Evolutionary conservation across 2,888 invertebrate genomes (phyloP), one percentile per base, ranked within the genome.

Genomic region (Taenaris catops): DNA sequence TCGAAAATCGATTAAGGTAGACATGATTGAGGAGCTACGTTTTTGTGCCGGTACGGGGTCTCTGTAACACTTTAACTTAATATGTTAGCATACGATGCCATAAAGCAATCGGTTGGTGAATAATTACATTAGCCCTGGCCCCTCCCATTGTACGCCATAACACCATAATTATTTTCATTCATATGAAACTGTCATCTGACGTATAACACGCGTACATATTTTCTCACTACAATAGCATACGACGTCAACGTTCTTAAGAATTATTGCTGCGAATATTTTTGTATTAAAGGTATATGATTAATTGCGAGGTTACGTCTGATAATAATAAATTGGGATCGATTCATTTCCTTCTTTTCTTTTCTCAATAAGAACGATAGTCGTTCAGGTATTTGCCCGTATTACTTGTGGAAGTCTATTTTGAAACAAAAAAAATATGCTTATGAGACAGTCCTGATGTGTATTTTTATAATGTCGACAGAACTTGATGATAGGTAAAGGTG

Each of bases 1-100:
- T 74, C 66, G 67, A 72, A 81, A 78, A 78, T 79, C 79, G 78
- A 80, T 80, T 79, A 79, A 69, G 69, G 58, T 46, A 62, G 72
- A 73, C 74, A 76, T 79, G 76, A 80, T 79, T 74, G 72, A 80
- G 68, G 64, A 63, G 55, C 46, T 44, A 38, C 49, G 60, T 65
- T 69, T 66, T 70, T 71, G 65, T 64, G 49, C 49, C 51, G 55
- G 55, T 53, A 58, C 63, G 55, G 54, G 47, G 48, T 51, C 27
- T 14, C 26, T 16, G 28, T 48, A 44, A 49, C 48, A 58, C 57
- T 59, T 58, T 53, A 25, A 32, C 11, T 68, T 70, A 64, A 71
- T 71, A 73, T 76, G 70, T 79, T 79, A 75, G 70, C 73, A 67
- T 72, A 67, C 58, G 57, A 48, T 36, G 63, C 63, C 55, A 70